Evolutionary conservation across 2,113 vertebrate species (phyloP), one percentile per base, ranked within the genome.

Genomic region (Andinoacara biseriatus): DNA sequence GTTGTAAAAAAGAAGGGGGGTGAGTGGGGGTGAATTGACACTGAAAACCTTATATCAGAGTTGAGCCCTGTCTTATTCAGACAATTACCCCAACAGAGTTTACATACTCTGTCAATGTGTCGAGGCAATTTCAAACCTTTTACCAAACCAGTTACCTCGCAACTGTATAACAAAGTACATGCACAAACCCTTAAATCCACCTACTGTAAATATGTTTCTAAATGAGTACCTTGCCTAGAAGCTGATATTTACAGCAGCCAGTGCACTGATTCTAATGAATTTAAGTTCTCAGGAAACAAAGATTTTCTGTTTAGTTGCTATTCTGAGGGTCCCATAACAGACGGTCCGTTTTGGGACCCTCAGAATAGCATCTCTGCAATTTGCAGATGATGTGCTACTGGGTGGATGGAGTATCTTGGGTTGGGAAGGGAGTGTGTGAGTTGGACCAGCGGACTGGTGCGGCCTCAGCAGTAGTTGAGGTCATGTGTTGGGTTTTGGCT

Each of bases 11-110:
- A 67, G n/a, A 56, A 52, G 4, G 17, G 20, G 76, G 40, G 58
- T n/a, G n/a, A n/a, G n/a, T n/a, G 74, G 60, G 5, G 43, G 52
- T 18, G 54, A 57, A 86, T 63, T 46, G 38, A 79, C 59, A 58
- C 9, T 58, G 43, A 82, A 83, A 90, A 76, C 18, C 15, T n/a
- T 18, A 29, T 75, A 63, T 74, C 31, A 78, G 74, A 85, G 40
- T 69, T 62, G 58, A 81, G 54, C 62, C 22, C 20, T 82, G 78
- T 67, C 74, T 86, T 54, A 81, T 82, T 86, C 86, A 85, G 84
- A 91, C 78, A 89, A 88, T 92, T 86, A 89, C 59, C 29, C 65
- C 49, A 60, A 82, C 78, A 86, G 60, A 84, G 74, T 91, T 85
- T 58, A 87, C 80, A 74, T 31, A 80, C 22, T 58, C 75, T 76